Evolutionary conservation across 1,140 invertebrate species (phyloP), one percentile per base, ranked within the genome.

Genomic region (Drosophila ficusphila): DNA sequence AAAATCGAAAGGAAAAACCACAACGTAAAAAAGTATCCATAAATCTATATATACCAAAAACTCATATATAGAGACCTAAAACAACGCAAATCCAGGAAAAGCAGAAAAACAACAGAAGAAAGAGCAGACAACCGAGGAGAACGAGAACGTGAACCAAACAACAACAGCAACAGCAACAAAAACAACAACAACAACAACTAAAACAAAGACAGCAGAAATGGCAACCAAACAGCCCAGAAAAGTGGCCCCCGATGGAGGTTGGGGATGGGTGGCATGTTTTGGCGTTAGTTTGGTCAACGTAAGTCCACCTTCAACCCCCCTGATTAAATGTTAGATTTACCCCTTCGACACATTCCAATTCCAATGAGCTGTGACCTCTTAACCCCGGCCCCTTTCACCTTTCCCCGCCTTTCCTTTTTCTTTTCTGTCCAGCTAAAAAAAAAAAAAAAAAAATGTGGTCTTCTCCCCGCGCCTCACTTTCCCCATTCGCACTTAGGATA

Each of bases 231-330:
- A 82, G 53, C 90, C 90, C 48, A 90, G 76, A 76, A 91, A 91
- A 81, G 90, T 91, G 19, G 90, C 90, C 18, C 90, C 90, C 53
- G 90, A 91, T 72, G 90, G 90, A 39, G 96, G 96, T 39, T 96
- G 95, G 95, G 96, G 95, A 25, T 97, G 96, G 96, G 93, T 96
- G 90, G 95, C 95, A 33, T 95, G 95, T 60, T 92, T 96, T 36
- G 96, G 96, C 67, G 95, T 95, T 64, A 96, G 95, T 90, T 92
- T 96, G 79, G 95, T 96, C 74, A 95, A 96, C 93, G 95, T 96
- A 92, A 95, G 94, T 94, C 64, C 9, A 21, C 19, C 34, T 6
- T 29, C 16, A 2, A 11, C 12, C 8, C 6, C 19, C 21, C 29
- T 2, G 18, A 27, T 42, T 21, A 16, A 34, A 41, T 11, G 9